Evolutionary conservation across 2,113 vertebrate species (phyloP), one percentile per base, ranked within the genome.

Genomic region (Chaetorhynchus papuensis): DNA sequence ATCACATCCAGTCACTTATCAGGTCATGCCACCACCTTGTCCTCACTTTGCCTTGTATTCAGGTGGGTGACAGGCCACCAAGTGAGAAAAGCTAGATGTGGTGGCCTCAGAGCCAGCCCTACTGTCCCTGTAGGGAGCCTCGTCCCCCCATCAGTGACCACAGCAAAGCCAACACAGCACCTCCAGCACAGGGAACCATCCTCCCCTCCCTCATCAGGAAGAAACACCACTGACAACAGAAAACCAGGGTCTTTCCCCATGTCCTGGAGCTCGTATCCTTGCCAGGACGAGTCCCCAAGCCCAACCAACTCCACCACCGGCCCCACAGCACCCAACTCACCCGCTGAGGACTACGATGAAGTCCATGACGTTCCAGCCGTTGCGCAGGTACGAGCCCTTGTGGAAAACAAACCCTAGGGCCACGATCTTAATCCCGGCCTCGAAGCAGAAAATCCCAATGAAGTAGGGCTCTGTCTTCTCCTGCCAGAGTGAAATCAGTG

Each of bases 341-440:
- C 99, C 99, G 1, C 99, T 99, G 95, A 99, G 99, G 82, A 99
- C 99, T 91, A 99, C 99, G 0, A 99, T 99, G 97, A 99, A 99
- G 97, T 99, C 99, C 99, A 99, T 99, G 96, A 99, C 98, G 15
- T 99, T 99, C 99, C 99, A 99, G 85, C 99, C 99, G 0, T 99
- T 99, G 84, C 99, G 98, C 90, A 99, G 98, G 97, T 99, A 99
- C 0, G 99, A 99, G 61, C 99, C 99, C 98, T 99, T 99, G 96
- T 99, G 99, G 97, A 99, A 99, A 66, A 99, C 99, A 6, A 99
- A 99, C 30, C 99, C 99, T 94, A 99, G 96, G 47, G 99, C 99
- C 77, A 99, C 99, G 6, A 99, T 98, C 97, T 99, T 99, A 97
- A 99, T 99, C 65, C 99, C 99, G 53, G 99, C 99, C 97, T 99